Evolutionary conservation across 2,888 invertebrate genomes (phyloP).

Genomic region (Andrena haemorrhoa): DNA sequence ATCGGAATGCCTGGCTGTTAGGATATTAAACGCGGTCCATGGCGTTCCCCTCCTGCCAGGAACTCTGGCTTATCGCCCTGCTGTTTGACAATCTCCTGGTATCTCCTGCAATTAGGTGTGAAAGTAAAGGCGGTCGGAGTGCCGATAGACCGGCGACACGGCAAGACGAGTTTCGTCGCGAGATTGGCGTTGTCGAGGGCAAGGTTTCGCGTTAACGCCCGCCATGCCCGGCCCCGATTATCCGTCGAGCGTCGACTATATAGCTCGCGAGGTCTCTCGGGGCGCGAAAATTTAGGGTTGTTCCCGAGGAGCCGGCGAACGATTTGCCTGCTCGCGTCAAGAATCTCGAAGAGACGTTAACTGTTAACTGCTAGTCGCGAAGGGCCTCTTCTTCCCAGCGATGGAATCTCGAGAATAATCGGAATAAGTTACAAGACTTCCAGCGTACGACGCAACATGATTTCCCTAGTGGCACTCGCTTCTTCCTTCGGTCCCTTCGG

Average conservation of each 20-base stretch:
- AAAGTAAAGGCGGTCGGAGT: not conserved
- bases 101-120: not conserved
- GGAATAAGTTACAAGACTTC: slow-evolving; percentile 65
- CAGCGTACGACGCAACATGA: slow-evolving; percentile 76
- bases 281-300: slow-evolving; percentile 8
- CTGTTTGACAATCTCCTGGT: not conserved
- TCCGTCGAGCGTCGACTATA: not conserved
- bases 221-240: not conserved
- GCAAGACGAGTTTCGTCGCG: not conserved
- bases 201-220: not conserved
- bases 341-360: slow-evolving; percentile 22
- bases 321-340: slow-evolving; percentile 1
- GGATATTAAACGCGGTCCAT: slow-evolving; percentile 17
- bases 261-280: not conserved
- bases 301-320: not conserved
- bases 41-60: slow-evolving; percentile 25
- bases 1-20: slow-evolving; percentile 26
- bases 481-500: slow-evolving; percentile 7
- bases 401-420: slow-evolving; percentile 62
- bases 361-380: slow-evolving; percentile 26
- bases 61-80: slow-evolving; percentile 10
- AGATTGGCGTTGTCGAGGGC: not conserved
- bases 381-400: slow-evolving; percentile 18
- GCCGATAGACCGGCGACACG: not conserved
- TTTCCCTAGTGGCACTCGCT: slow-evolving; percentile 80